phyloP scores from a whole-genome alignment of 2,888 invertebrate species.

The Sphaerophoria rueppellii region DNA sequence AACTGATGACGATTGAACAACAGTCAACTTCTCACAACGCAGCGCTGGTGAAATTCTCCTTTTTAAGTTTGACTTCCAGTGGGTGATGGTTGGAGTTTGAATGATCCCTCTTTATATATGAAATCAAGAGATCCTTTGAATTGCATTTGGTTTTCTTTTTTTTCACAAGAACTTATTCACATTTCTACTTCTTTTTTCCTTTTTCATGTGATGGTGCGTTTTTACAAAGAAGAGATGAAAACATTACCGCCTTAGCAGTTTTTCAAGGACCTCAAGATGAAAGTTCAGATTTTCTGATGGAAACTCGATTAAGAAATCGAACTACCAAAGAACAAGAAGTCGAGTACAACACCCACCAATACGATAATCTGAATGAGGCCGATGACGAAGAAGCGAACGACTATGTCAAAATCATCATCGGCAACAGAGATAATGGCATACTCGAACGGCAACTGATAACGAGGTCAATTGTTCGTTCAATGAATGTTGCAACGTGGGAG shows the following conservation, averaged over 20 bases:
- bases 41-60: slow-evolving; percentile 2
- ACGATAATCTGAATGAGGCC: slow-evolving; percentile 31
- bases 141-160: slow-evolving; percentile 20
- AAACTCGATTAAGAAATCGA: slow-evolving; percentile 77
- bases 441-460: slow-evolving; percentile 75
- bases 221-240: slow-evolving; percentile 69
- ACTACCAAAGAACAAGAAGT: slow-evolving; percentile 45
- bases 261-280: slow-evolving; percentile 76
- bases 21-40: too few relatives aligned
- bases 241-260: slow-evolving; percentile 76
- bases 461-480: slow-evolving; percentile 77
- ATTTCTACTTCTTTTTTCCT: slow-evolving; percentile 21
- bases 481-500: slow-evolving; percentile 75
- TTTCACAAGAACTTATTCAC: slow-evolving; percentile 15
- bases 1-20: too few relatives aligned
- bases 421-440: slow-evolving; percentile 68
- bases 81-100: background rate
- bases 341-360: slow-evolving; percentile 9
- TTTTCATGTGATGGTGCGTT: slow-evolving; percentile 39
- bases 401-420: slow-evolving; percentile 44
- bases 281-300: slow-evolving; percentile 78
- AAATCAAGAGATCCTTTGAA: slow-evolving; percentile 17
- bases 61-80: background rate
- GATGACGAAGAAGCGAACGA: slow-evolving; percentile 21
- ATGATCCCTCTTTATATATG: slow-evolving; percentile 38